Conservation (phyloP, 1,140 invertebrate genomes). For the Augochlora pura region DNA sequence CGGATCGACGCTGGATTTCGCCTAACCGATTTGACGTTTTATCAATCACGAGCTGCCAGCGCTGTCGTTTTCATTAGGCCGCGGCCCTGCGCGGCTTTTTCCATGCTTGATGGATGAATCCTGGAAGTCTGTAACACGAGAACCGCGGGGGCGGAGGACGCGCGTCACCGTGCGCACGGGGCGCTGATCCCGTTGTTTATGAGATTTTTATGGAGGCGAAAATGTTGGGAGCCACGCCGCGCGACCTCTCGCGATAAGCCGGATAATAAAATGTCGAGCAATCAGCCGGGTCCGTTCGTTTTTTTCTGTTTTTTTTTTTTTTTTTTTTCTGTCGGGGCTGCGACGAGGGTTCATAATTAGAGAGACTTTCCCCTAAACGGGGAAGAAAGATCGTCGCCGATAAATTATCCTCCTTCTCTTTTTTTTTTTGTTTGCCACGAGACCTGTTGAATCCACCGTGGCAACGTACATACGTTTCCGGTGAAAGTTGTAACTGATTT, state of each 20-base stretch:
- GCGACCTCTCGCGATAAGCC: conserved; percentile 51
- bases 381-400: neutral
- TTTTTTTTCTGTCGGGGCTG: neutral
- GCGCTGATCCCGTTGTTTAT: conserved; percentile 71
- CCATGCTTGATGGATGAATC: conserved; percentile 70
- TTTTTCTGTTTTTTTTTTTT: conserved; percentile 31
- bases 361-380: neutral
- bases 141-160: conserved; percentile 30
- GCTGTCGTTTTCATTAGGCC: conserved; percentile 58
- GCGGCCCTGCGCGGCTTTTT: conserved; percentile 51
- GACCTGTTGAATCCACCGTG: conserved; percentile 30
- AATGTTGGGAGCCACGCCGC: conserved; percentile 59
- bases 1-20: conserved; percentile 40
- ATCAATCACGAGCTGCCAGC: conserved; percentile 71
- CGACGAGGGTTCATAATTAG: conserved; percentile 26
- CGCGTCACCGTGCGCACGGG: conserved; percentile 18
- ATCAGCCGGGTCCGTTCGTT: conserved; percentile 38
- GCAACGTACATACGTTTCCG: no score
- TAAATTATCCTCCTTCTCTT: conserved; percentile 27
- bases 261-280: conserved; percentile 61
- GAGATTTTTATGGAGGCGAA: conserved; percentile 71
- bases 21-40: conserved; percentile 71
- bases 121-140: conserved; percentile 67
- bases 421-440: neutral
- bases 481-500: neutral